A percentile compares a stretch with the other conserved stretches of the same genome.
These are phyloP conservation scores for Anguilla rostrata DNA, from an alignment of 2,113 vertebrate species.

Conservation along the genomic window DNA sequence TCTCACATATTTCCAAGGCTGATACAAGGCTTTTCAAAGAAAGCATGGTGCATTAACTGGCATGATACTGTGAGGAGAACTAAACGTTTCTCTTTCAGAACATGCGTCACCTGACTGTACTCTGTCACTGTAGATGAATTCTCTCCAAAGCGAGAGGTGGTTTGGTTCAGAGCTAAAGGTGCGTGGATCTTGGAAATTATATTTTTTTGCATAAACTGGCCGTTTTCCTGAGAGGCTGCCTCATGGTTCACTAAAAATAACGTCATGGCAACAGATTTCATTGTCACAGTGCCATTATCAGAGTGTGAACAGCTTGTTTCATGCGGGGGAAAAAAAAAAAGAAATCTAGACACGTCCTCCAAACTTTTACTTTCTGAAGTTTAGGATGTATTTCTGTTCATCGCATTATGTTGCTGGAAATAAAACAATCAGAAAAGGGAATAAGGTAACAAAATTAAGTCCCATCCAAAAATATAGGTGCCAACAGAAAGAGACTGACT, in stretches of 20 bases:
- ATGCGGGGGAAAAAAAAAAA: slow-evolving; percentile 26
- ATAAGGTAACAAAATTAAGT: background rate
- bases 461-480: background rate
- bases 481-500: slow-evolving; percentile 34
- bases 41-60: background rate
- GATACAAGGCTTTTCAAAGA: background rate
- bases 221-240: slow-evolving; percentile 26
- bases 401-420: slow-evolving; percentile 52
- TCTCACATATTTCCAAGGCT: background rate
- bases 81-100: background rate
- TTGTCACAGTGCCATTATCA: slow-evolving; percentile 87
- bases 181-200: background rate
- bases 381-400: slow-evolving; percentile 61
- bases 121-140: background rate
- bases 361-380: slow-evolving; percentile 70
- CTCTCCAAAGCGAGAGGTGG: background rate
- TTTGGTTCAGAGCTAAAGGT: slow-evolving; percentile 60
- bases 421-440: background rate
- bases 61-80: background rate
- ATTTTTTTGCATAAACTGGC: slow-evolving; percentile 19
- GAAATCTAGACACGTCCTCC: slow-evolving; percentile 58
- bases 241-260: slow-evolving; percentile 64
- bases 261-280: slow-evolving; percentile 83
- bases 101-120: background rate
- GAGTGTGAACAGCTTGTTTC: slow-evolving; percentile 87